Evolutionary conservation across 2,888 invertebrate species (phyloP).

Genomic region (Luffia ferchaultella): DNA sequence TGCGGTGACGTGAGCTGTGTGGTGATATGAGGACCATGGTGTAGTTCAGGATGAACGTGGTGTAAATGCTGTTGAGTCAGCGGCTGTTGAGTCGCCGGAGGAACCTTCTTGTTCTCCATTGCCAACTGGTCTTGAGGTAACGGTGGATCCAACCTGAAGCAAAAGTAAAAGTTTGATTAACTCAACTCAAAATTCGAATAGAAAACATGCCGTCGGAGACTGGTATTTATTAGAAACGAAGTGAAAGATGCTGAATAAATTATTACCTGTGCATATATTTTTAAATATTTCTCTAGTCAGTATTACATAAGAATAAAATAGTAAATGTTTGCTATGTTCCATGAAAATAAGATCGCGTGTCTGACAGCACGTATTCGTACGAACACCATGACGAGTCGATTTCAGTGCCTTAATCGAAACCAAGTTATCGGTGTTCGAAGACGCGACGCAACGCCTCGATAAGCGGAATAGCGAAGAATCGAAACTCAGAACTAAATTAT

Average conservation of each 20-base stretch:
- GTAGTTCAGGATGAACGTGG: conserved; percentile 52
- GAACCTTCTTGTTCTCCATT: conserved; percentile 73
- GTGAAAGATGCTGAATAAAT: no score
- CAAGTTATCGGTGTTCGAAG: background rate
- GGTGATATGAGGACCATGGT: conserved; percentile 40
- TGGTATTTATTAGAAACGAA: background rate
- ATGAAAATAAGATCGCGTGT: conserved; percentile 21
- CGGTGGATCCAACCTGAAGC: conserved; percentile 77
- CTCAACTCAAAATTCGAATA: background rate
- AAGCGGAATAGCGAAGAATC: no score
- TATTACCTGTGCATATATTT: no score
- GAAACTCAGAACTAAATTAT: no score
- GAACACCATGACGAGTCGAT: conserved; percentile 1
- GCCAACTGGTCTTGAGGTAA: conserved; percentile 66
- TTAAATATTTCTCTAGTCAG: no score
- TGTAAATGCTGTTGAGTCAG: conserved; percentile 53
- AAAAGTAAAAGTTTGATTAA: conserved; percentile 19
- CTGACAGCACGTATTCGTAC: conserved; percentile 7
- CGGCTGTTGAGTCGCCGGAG: conserved; percentile 64
- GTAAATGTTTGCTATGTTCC: no score
- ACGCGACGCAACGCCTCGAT: background rate
- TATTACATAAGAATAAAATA: no score
- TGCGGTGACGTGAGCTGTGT: conserved; percentile 42
- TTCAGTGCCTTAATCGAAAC: background rate
- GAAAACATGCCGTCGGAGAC: background rate